phyloP scores from a whole-genome alignment of 1,140 invertebrate genomes.

The Nylanderia fulva region DNA sequence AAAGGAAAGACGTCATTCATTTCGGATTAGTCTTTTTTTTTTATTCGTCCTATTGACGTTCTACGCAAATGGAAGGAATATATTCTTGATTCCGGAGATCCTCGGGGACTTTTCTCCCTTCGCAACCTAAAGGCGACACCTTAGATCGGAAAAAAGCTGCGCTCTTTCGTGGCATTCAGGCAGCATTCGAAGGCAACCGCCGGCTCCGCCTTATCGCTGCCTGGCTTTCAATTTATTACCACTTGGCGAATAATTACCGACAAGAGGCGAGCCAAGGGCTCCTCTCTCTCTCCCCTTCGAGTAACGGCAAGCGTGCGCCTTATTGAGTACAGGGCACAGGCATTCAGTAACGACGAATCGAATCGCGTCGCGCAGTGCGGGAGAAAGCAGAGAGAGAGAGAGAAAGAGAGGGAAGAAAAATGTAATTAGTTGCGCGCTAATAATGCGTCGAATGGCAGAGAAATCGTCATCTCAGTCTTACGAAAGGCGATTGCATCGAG shows the following conservation, averaged over 20 bases:
- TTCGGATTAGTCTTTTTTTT: conserved; percentile 7
- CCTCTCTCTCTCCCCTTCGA: conserved; percentile 58
- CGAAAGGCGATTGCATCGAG: conserved; percentile 32
- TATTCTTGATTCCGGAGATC: conserved; percentile 4
- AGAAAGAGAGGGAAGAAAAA: conserved; percentile 56
- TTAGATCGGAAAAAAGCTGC: conserved; percentile 33
- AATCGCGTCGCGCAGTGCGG: conserved; percentile 59
- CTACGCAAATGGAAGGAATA: conserved; percentile 26
- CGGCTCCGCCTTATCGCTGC: conserved; percentile 67
- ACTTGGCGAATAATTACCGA: conserved; percentile 81
- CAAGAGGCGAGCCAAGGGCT: conserved; percentile 69
- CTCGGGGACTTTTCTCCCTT: background rate
- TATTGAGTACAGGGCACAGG: conserved; percentile 70
- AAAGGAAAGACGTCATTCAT: background rate
- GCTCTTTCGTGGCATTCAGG: conserved; percentile 33
- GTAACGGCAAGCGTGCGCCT: conserved; percentile 72
- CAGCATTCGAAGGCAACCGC: conserved; percentile 32
- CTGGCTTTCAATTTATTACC: conserved; percentile 80
- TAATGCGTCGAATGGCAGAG: conserved; percentile 66
- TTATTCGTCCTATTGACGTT: background rate
- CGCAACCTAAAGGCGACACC: conserved; percentile 51
- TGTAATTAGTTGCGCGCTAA: conserved; percentile 79
- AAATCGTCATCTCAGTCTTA: conserved; percentile 34
- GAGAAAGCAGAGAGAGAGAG: conserved; percentile 34
- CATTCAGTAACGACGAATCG: conserved; percentile 67